phyloP scores from a whole-genome alignment of 2,888 invertebrate genomes.

The Brachyptera putata region DNA sequence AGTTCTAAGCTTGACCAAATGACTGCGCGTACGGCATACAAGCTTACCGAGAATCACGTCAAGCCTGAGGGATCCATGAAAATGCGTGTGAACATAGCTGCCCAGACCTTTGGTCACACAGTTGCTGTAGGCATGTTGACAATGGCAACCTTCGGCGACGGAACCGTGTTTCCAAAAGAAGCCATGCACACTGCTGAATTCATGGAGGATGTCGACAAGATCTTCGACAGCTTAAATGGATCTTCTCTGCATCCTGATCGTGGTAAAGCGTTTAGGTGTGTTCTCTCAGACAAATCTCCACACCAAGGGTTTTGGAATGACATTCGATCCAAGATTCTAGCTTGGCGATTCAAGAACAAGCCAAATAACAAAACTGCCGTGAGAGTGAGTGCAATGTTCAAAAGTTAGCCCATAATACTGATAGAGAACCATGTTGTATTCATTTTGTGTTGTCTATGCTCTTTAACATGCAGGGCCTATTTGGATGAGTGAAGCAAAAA shows the following conservation, averaged over 20 bases:
- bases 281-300: background rate
- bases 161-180: background rate
- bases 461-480: too few relatives aligned
- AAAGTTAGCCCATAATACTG: too few relatives aligned
- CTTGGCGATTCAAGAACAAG: background rate
- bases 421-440: too few relatives aligned
- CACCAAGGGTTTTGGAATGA: slow-evolving; percentile 3
- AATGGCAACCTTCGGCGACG: background rate
- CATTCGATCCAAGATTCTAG: background rate
- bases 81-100: slow-evolving; percentile 17
- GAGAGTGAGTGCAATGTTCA: too few relatives aligned
- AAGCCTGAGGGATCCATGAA: slow-evolving; percentile 1
- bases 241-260: slow-evolving; percentile 3
- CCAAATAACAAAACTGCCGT: too few relatives aligned
- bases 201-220: background rate
- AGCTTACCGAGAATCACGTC: slow-evolving; percentile 10
- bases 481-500: too few relatives aligned
- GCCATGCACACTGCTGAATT: slow-evolving; percentile 6
- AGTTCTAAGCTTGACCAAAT: slow-evolving; percentile 11
- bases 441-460: too few relatives aligned
- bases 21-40: background rate
- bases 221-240: slow-evolving; percentile 9
- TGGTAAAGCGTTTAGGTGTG: background rate
- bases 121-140: slow-evolving; percentile 19
- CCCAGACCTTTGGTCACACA: slow-evolving; percentile 21